Evolutionary conservation across 1,140 invertebrate species (phyloP).

Genomic region (Scaptomyza pallida): DNA sequence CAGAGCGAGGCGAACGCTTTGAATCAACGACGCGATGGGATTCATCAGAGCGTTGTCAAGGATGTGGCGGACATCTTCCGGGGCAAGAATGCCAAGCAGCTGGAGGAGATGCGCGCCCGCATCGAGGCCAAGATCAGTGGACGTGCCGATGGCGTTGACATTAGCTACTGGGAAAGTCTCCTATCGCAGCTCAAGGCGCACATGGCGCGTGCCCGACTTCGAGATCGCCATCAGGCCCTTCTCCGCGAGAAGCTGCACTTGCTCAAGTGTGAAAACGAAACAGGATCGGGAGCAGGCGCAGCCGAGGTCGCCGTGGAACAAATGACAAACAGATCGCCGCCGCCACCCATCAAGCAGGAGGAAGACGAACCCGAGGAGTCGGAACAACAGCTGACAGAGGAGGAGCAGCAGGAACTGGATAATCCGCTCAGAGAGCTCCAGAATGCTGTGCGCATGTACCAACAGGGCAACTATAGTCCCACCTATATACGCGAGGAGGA

Average conservation of each 20-base stretch:
- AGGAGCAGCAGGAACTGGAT: slow-evolving; percentile 42
- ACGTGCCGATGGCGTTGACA: slow-evolving; percentile 95
- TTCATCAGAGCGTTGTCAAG: slow-evolving; percentile 95
- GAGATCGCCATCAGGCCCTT: slow-evolving; percentile 96
- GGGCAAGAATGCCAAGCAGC: slow-evolving; percentile 95
- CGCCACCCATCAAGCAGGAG: slow-evolving; percentile 14
- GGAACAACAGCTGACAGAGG: background rate
- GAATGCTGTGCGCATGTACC: slow-evolving; percentile 87
- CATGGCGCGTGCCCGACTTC: slow-evolving; percentile 95
- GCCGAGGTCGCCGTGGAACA: slow-evolving; percentile 56
- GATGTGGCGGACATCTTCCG: slow-evolving; percentile 95
- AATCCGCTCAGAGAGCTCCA: slow-evolving; percentile 86
- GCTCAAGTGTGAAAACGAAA: slow-evolving; percentile 90
- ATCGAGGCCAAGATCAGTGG: slow-evolving; percentile 95
- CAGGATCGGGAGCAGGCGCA: background rate
- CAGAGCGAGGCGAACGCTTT: slow-evolving; percentile 86
- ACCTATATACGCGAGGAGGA: slow-evolving; percentile 86
- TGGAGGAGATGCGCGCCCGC: slow-evolving; percentile 92
- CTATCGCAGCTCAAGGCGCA: slow-evolving; percentile 97
- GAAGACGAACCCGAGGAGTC: slow-evolving; percentile 14
- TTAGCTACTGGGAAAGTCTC: slow-evolving; percentile 98
- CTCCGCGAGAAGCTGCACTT: slow-evolving; percentile 94
- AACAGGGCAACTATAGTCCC: slow-evolving; percentile 93
- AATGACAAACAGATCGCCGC: no score
- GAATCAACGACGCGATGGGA: slow-evolving; percentile 93